A percentile compares a stretch with the other conserved stretches of the same genome.
phyloP scores from a whole-genome alignment of 2,888 invertebrate genomes.

The Microplitis manilae region DNA sequence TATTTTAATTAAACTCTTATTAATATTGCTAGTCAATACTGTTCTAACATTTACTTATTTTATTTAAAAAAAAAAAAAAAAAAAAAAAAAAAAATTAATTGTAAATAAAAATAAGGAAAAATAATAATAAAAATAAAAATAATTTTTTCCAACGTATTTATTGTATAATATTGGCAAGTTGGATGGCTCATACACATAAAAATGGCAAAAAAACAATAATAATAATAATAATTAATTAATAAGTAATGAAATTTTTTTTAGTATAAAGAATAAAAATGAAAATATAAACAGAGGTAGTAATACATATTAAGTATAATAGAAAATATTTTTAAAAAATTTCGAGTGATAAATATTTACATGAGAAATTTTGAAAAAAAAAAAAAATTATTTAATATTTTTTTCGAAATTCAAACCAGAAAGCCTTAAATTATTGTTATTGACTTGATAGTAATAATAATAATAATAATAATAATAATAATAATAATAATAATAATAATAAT shows the following conservation, averaged over 20 bases:
- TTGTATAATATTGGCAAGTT: conserved; percentile 70
- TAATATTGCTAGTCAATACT: conserved; percentile 23
- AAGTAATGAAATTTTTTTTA: conserved; percentile 24
- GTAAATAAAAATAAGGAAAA: conserved; percentile 45
- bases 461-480: background rate
- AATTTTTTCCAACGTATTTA: conserved; percentile 67
- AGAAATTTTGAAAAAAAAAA: conserved; percentile 39
- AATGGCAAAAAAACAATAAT: conserved; percentile 59
- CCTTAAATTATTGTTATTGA: background rate
- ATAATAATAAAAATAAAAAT: conserved; percentile 51
- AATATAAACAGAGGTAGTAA: conserved; percentile 39
- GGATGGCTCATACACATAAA: conserved; percentile 67
- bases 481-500: background rate
- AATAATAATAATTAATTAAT: conserved; percentile 36
- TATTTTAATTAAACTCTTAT: background rate
- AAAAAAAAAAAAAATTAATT: background rate
- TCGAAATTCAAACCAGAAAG: background rate
- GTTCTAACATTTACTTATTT: conserved; percentile 9
- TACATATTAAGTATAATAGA: conserved; percentile 54
- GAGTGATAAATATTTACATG: conserved; percentile 51
- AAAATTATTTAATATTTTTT: background rate
- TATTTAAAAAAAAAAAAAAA: background rate
- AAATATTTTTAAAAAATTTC: conserved; percentile 59
- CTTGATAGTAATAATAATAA: background rate
- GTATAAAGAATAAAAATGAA: conserved; percentile 49